These are phyloP conservation scores for silkworm (Bombyx mori) DNA, from an alignment of 1,140 invertebrate genomes.

Conservation along the genomic window ASM3026992v2 NC_085129.1:16123501-16124000, in stretches of 20 bases:
- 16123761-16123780: background rate
- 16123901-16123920: slow-evolving; percentile 1
- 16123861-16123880: slow-evolving; percentile 1
- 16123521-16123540: slow-evolving; percentile 12
- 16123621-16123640: background rate
- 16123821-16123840: slow-evolving; percentile 3
- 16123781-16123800: slow-evolving; percentile 11
- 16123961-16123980: slow-evolving; percentile 9
- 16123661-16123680: too few species aligned
- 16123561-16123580: slow-evolving; percentile 20
- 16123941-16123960: slow-evolving; percentile 1
- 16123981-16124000: slow-evolving; percentile 4
- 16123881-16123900: background rate
- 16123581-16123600: slow-evolving; percentile 6
- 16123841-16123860: slow-evolving; percentile 7
- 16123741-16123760: background rate
- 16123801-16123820: slow-evolving; percentile 5
- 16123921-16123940: slow-evolving; percentile 2
- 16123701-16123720: too few species aligned
- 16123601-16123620: slow-evolving; percentile 10
- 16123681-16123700: too few species aligned
- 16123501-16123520: slow-evolving; percentile 1
- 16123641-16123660: too few species aligned
- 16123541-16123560: slow-evolving; percentile 20
- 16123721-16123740: too few species aligned